Base-by-base conservation (phyloP, 1,140 invertebrate genomes). In the Ceratoteleas bidentatus region DNA sequence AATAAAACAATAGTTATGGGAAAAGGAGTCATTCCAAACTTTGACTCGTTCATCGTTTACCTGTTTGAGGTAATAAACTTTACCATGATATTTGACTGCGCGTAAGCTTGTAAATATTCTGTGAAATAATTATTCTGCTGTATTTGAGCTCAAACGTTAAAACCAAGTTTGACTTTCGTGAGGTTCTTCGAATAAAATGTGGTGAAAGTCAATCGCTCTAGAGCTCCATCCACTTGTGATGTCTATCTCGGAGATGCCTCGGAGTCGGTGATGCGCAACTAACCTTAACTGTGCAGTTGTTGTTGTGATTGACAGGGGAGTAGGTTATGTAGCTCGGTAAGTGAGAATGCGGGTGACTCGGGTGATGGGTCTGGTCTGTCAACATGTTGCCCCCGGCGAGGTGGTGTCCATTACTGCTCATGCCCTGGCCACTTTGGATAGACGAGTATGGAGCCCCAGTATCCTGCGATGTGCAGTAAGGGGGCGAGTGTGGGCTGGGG, bases 221-320 rank as follows among this genome's bases (percentile, higher is more conserved):
- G n/a, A 62, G 32, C 38, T 45, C 36, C 43, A 62, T 50, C 58
- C 43, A 49, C 58, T 32, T 52, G 47, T 13, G 9, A 16, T 10
- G 61, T 11, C n/a, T 47, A 36, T 36, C 34, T n/a, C 34, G 34
- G 9, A 6, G 24, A 24, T 56, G 3, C n/a, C 32, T 34, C 45
- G 14, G 32, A 52, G 16, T 64, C 47, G 52, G 34, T 52, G 13
- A 61, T 5, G 32, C 57, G 38, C 24, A 49, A 72, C 80, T 86
- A 69, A 92, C 90, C 88, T 92, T 92, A 66, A 91, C 84, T 45
- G 90, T 91, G 85, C 90, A 91, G 60, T 92, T 92, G 86, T 91
- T 92, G 77, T 91, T 92, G 84, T 91, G 91, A 83, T 91, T 92
- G 57, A 91, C 91, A 32, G 89, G 87, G 54, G 88, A 90, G 64